Evolutionary conservation across 2,797 vertebrate species (phyloP), one percentile per base, ranked within the genome.

Genomic region (Manis crassicaudata): DNA sequence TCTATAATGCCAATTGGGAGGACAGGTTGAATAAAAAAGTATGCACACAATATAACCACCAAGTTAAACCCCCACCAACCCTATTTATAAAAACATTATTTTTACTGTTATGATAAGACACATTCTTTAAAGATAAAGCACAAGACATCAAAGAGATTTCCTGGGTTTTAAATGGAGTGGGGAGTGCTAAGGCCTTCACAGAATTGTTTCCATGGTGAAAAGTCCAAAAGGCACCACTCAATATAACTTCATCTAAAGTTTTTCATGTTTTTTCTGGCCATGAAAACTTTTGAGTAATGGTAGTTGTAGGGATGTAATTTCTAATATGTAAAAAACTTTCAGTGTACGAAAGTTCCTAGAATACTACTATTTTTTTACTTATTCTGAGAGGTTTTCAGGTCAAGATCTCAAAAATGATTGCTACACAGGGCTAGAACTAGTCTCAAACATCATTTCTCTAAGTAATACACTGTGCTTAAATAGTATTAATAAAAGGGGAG

Each of bases 21-120:
- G 11, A 37, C 62, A 35, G 25, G 17, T 16, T 82, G 62, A 86
- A 73, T 17, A 35, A 2, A 70, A 56, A 81, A 62, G 7, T 21
- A 0, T 23, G 67, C 2, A 17, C 46, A 1, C 7, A 7, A 32
- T 37, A 21, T 35, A 76, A 58, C 27, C 21, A 56, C 73, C 35
- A 80, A 50, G n/a, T 75, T 67, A 56, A 83, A 70, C 60, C 72
- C 87, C 37, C 27, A 50, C 16, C 35, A 67, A 29, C 7, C 9
- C 58, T 65, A 63, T 76, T 10, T 77, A 20, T 67, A n/a, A 60
- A 73, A 77, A 20, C 10, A n/a, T 17, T 43, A 40, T 76, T 93
- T 96, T 95, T 76, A 96, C 25, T 80, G 85, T 25, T 60, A 54
- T 75, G 52, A 75, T 7, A 52, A 72, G 46, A 90, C 76, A 27